Base-by-base conservation (phyloP, 2,113 vertebrate genomes). In the Craseonycteris thonglongyai region DNA sequence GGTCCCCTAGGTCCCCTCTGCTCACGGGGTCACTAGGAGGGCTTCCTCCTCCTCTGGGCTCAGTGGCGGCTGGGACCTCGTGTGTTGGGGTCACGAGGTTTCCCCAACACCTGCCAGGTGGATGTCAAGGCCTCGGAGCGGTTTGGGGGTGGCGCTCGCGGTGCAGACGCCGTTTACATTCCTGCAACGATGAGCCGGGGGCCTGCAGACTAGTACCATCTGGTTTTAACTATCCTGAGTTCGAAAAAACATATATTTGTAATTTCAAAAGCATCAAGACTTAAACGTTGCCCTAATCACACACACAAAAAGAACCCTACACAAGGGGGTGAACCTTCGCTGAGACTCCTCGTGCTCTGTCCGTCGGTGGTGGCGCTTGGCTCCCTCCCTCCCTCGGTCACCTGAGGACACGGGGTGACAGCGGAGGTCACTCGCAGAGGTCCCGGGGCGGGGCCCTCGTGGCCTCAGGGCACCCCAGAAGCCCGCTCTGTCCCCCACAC, bases 81-180 rank as follows among this genome's bases (percentile, higher is more conserved):
- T 19, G 49, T 4, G 6, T 2, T 4, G 15, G 1, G 16, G 2
- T 58, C 19, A 5, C 35, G 21, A 28, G 59, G 12, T 8, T 47
- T 26, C 74, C 65, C 30, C n/a, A 4, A n/a, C 14, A 30, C 24
- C 45, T n/a, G 28, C 19, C 28, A 28, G 7, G 13, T 2, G 21
- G 10, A 28, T 9, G 11, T 11, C 26, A 16, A 40, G 26, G 28
- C 49, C 76, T 69, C 51, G 21, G 5, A 3, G n/a, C 26, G 63
- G 16, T 1, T 1, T 26, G 76, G 35, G 3, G 1, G 21, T 0
- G 5, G n/a, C 40, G 4, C 14, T 26, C 7, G 7, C 18, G 19
- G 22, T 24, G 54, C 40, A 40, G 66, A n/a, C 2, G 1, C 10
- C 21, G 2, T 35, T 28, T 11, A 15, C 11, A 2, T 28, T 28